Evolutionary conservation across 2,888 invertebrate species (phyloP).

Genomic region (Drosophila kuntzei): DNA sequence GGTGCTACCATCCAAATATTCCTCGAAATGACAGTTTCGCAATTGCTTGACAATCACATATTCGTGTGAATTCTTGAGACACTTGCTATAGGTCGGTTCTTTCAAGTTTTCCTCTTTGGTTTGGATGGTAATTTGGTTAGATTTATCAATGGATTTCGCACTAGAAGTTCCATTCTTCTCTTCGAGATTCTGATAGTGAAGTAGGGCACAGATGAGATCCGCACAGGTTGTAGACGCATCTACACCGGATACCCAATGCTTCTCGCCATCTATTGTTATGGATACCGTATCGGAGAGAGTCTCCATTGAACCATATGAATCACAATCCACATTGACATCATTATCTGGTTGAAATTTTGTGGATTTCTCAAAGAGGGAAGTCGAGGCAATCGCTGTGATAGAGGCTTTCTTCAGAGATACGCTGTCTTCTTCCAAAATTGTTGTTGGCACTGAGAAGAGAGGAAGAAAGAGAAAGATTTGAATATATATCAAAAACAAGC

Average conservation of each 20-base stretch:
- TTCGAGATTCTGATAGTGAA: constrained; percentile 86
- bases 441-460: constrained; percentile 19
- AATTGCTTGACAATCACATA: constrained; percentile 79
- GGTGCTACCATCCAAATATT: constrained; percentile 80
- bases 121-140: constrained; percentile 41
- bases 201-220: constrained; percentile 91
- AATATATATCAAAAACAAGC: too few species aligned
- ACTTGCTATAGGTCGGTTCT: constrained; percentile 6
- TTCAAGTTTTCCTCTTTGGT: constrained; percentile 55
- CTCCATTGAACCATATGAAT: constrained; percentile 76
- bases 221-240: constrained; percentile 91
- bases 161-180: constrained; percentile 1
- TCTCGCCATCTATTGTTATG: constrained; percentile 91
- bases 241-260: constrained; percentile 93
- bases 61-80: constrained; percentile 45
- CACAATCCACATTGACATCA: constrained; percentile 54
- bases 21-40: constrained; percentile 73
- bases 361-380: constrained; percentile 7
- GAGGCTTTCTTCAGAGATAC: constrained; percentile 30
- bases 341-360: constrained; percentile 19
- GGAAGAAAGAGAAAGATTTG: not conserved
- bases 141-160: constrained; percentile 28
- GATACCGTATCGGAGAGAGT: constrained; percentile 88
- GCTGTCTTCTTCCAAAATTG: constrained; percentile 41
- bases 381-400: constrained; percentile 11